These are phyloP conservation scores for Myrmecophaga tridactyla DNA, from an alignment of 2,113 vertebrate species.

Conservation along the genomic window DNA sequence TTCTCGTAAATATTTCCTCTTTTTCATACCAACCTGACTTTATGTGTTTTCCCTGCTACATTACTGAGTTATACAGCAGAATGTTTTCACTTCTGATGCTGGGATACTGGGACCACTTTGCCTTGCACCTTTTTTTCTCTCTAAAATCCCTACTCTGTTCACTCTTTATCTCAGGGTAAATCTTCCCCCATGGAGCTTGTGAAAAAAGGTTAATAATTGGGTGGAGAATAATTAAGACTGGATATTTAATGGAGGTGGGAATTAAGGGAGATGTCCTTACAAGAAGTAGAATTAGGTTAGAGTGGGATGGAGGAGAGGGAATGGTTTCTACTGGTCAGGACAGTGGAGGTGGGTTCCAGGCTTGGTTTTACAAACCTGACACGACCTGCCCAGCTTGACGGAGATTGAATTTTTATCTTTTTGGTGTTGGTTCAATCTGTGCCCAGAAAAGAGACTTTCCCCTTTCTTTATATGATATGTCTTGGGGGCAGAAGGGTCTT, in stretches of 20 bases:
- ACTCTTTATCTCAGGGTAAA: constrained; percentile 75
- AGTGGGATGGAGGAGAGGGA: background rate
- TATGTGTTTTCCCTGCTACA: background rate
- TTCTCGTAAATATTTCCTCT: constrained; percentile 1
- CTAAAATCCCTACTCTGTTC: constrained; percentile 33
- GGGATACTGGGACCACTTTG: constrained; percentile 46
- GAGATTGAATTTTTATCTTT: constrained; percentile 44
- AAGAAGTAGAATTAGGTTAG: constrained; percentile 44
- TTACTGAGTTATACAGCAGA: constrained; percentile 24
- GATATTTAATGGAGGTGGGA: constrained; percentile 69
- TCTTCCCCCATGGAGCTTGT: constrained; percentile 56
- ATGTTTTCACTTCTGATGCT: constrained; percentile 35
- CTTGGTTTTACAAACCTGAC: constrained; percentile 74
- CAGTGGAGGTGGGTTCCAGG: background rate
- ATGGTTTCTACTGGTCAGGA: background rate
- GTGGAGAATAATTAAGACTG: constrained; percentile 62
- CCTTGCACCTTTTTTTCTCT: constrained; percentile 46
- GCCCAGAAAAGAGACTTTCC: constrained; percentile 42
- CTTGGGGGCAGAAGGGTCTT: constrained; percentile 46
- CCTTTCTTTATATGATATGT: constrained; percentile 32
- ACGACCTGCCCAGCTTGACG: constrained; percentile 34
- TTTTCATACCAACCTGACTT: background rate
- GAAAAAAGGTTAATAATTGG: constrained; percentile 55
- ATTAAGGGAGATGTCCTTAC: constrained; percentile 45
- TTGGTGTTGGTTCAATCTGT: constrained; percentile 42